Percentiles rank a stretch among this genome's conserved stretches.
phyloP scores from a whole-genome alignment of 1,140 invertebrate species.

The Eriosoma lanigerum region DNA sequence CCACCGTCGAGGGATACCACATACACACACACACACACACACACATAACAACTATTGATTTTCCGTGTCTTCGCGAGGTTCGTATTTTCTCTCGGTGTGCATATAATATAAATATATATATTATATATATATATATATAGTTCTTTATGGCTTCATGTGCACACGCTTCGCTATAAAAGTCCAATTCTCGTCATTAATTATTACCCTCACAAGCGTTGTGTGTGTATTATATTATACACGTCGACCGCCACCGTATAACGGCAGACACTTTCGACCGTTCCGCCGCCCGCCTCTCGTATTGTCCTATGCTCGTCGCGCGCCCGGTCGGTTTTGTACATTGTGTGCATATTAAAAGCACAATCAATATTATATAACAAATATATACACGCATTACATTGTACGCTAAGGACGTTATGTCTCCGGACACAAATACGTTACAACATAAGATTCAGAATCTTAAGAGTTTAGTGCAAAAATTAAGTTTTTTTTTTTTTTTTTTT shows the following conservation, averaged over 20 bases:
- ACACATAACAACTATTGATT: conserved; percentile 34
- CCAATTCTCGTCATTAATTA: conserved; percentile 46
- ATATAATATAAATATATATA: not conserved
- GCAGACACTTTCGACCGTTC: not conserved
- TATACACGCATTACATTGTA: no score
- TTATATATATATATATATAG: not conserved
- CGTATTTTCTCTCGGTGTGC: not conserved
- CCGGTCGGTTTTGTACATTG: conserved; percentile 5
- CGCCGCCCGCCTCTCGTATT: not conserved
- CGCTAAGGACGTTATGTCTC: no score
- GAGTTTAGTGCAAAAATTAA: no score
- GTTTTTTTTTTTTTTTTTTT: no score
- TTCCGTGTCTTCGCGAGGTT: conserved; percentile 31
- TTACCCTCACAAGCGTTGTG: not conserved
- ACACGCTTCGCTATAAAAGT: conserved; percentile 35
- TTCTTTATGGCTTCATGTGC: conserved; percentile 34
- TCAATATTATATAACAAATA: not conserved
- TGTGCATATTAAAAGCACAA: conserved; percentile 33
- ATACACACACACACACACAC: not conserved
- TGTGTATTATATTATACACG: not conserved
- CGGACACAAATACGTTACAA: no score
- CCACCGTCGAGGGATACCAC: not conserved
- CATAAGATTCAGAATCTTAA: no score
- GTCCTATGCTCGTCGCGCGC: not conserved
- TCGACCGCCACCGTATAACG: not conserved